Evolutionary conservation across 2,113 vertebrate species (phyloP), one percentile per base, ranked within the genome.

Genomic region (Amia ocellicauda): DNA sequence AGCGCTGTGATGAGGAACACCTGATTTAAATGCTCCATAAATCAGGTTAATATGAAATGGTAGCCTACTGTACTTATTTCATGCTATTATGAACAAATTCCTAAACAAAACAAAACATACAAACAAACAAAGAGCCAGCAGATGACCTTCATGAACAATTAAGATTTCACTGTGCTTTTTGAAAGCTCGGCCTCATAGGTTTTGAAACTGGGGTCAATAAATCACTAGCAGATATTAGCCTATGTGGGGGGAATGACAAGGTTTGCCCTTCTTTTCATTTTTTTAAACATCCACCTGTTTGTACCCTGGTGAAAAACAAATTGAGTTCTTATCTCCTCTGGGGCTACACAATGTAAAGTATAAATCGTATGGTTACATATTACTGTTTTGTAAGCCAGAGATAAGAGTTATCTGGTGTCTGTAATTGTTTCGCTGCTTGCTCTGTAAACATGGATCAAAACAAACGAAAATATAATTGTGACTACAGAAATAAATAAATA

Each of bases 181-280:
- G 13, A 8, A 47, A 4, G 51, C 20, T 50, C 7, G 17, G 47
- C 17, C 47, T 50, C 17, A 50, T 19, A 17, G 47, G 47, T 5
- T 19, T 50, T 50, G 16, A 7, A 50, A 7, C 16, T 7, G 47
- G 20, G 16, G 7, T 10, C 7, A 50, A 50, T 50, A 8, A 50
- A 50, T 50, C 47, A 4, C 7, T 16, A 50, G 7, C 7, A 50
- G 1, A 22, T 50, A 50, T 50, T 2, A 50, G 7, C 17, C 51
- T 16, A 19, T 54, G 22, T 10, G 5, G 13, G 24, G 8, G 1
- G 8, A 22, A 54, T 23, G 3, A 54, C 20, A 54, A 4, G 3
- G 51, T 54, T 54, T 54, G 51, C 13, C 51, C 22, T 54, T 54
- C 51, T 54, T 8, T 51, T 51, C 20, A 51, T 22, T 51, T 22